Evolutionary conservation across 2,888 invertebrate genomes (phyloP), one percentile per base, ranked within the genome.

Genomic region (Schizotus pectinicornis): DNA sequence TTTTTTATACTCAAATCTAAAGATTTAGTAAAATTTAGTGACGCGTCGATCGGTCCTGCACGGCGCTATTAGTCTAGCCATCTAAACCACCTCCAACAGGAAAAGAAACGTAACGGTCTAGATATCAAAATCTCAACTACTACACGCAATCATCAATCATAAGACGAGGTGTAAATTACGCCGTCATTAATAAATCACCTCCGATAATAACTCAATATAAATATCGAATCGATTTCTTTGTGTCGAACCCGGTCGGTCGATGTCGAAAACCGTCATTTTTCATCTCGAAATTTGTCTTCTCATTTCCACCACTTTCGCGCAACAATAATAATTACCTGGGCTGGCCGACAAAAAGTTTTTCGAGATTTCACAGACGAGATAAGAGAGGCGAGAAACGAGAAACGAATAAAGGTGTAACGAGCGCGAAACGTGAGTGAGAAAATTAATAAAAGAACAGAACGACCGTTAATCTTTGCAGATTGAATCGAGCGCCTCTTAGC

Each of bases 141-240:
- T 49, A 48, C 35, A 41, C 34, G 42, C 22, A 22, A 30, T 62
- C 67, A 68, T 70, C 68, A 69, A 67, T 67, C 69, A 68, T 59
- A 48, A 38, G 22, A 9, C 38, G 68, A 71, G 70, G 70, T 70
- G 70, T 68, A 69, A 71, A 70, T 69, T 70, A 68, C 64, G 58
- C 62, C 63, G 68, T 69, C 67, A 67, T 67, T 69, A 70, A 72
- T 71, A 70, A 73, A 73, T 71, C 71, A 68, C 62, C 53, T 55
- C 52, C 61, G 62, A 67, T 67, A 64, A 65, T 59, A 62, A 30
- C 61, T 57, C 59, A 63, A 67, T 67, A 68, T 67, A 69, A 67
- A 69, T 69, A 69, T 65, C 61, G 60, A 67, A 67, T 63, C 61
- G 64, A 62, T 63, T 62, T 59, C 59, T 63, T 66, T 61, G 61